A percentile compares a stretch with the other conserved stretches of the same genome.
phyloP scores from a whole-genome alignment of 2,888 invertebrate genomes.

The Alcis repandata region DNA sequence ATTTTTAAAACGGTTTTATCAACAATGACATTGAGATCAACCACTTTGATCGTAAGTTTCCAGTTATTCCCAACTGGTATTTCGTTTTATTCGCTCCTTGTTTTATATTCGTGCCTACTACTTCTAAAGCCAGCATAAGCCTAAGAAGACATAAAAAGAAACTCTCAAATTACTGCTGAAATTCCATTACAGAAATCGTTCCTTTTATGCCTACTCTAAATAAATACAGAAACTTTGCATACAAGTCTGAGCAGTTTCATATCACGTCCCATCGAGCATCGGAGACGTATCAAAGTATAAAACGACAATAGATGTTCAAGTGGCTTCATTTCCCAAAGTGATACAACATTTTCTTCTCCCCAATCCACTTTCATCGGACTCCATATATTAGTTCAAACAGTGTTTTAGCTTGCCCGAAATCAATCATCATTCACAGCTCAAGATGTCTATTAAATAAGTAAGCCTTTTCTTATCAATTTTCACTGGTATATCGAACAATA shows the following conservation, averaged over 20 bases:
- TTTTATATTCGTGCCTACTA: neutral
- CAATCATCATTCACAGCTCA: neutral
- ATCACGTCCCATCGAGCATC: constrained; percentile 55
- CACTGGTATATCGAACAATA: too few species aligned
- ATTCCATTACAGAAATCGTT: constrained; percentile 37
- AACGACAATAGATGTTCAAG: constrained; percentile 63
- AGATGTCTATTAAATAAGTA: too few species aligned
- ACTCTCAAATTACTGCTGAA: constrained; percentile 38
- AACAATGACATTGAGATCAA: too few species aligned
- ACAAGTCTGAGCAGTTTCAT: constrained; percentile 48
- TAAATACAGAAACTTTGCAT: constrained; percentile 44
- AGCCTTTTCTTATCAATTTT: too few species aligned
- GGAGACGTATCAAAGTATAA: constrained; percentile 58
- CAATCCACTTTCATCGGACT: constrained; percentile 63
- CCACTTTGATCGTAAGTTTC: too few species aligned
- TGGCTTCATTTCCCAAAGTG: constrained; percentile 69
- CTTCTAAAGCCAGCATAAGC: constrained; percentile 1
- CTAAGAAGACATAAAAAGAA: constrained; percentile 22
- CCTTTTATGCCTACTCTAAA: constrained; percentile 35
- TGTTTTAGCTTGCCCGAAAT: neutral
- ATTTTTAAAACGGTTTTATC: too few species aligned
- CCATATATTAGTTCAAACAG: constrained; percentile 48
- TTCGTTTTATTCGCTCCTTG: neutral
- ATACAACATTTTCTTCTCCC: constrained; percentile 66
- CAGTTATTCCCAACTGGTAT: neutral